These are phyloP conservation scores for Dreissena polymorpha DNA, from an alignment of 1,140 invertebrate genomes.

Conservation along the genomic window DNA sequence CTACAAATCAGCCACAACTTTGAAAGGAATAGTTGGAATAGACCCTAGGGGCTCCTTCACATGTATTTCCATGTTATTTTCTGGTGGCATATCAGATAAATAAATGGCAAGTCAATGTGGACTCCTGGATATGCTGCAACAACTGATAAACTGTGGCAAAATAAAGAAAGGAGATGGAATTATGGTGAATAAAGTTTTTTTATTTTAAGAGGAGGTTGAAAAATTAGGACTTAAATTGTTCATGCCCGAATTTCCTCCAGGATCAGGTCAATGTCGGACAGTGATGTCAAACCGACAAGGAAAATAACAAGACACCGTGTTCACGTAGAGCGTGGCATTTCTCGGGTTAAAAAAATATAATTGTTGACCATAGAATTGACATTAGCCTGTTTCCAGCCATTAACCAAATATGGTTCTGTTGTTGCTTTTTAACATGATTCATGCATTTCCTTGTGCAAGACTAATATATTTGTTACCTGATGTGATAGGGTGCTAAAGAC, in stretches of 20 bases:
- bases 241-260: constrained; percentile 43
- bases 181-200: constrained; percentile 30
- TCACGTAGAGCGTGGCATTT: background rate
- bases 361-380: constrained; percentile 35
- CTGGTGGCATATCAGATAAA: constrained; percentile 59
- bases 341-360: constrained; percentile 42
- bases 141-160: constrained; percentile 7
- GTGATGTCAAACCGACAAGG: constrained; percentile 35
- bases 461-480: background rate
- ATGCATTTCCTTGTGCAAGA: constrained; percentile 30
- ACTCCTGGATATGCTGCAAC: constrained; percentile 15
- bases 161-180: constrained; percentile 44
- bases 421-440: constrained; percentile 40
- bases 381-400: constrained; percentile 28
- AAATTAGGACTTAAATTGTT: constrained; percentile 24
- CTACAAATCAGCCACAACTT: constrained; percentile 60
- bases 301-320: constrained; percentile 38
- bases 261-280: constrained; percentile 36
- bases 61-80: constrained; percentile 57
- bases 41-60: constrained; percentile 57
- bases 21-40: constrained; percentile 57
- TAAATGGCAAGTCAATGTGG: constrained; percentile 52
- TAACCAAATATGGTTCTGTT: constrained; percentile 49
- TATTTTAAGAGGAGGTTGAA: constrained; percentile 36
- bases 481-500: background rate